Evolutionary conservation across 2,113 vertebrate species (phyloP), one percentile per base, ranked within the genome.

Genomic region (Psettodes erumei): DNA sequence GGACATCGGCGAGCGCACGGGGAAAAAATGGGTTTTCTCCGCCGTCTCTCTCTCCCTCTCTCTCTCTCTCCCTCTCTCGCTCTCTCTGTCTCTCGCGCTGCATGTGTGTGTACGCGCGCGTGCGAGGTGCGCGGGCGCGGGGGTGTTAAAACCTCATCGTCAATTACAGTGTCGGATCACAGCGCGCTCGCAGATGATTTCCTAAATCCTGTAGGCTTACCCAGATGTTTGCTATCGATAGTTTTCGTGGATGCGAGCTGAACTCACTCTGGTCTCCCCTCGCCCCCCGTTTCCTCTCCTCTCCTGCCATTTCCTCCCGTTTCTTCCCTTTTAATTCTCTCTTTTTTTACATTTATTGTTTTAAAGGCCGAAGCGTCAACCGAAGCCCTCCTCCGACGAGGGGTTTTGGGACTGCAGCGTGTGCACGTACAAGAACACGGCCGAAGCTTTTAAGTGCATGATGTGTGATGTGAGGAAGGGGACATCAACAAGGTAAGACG

Each of bases 361-460:
- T 87, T 72, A 86, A 93, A 98, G 97, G 96, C 97, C 97, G 94
- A 99, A 99, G 96, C 95, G 98, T 94, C 96, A 98, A 94, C 95
- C 96, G 90, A 99, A 98, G 94, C 96, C 97, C 88, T 94, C 96
- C 88, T 96, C 96, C 75, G 97, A 99, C 93, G 98, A 98, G 93
- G 97, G 97, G 78, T 97, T 96, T 88, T 99, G 98, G 98, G 98
- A 99, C 95, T 99, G 98, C 92, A 99, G 97, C 93, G 96, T 98
- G 81, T 99, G 97, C 93, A 99, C 98, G 87, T 99, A 97, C 95
- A 96, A 96, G 94, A 99, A 99, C 95, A 96, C 96, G 90, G 97
- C 98, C 78, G 97, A 99, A 95, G 98, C 98, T 94, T 99, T 99
- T 93, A 99, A 99, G 95, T 99, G 98, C 96, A 96, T 98, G 96